Conservation (phyloP, 1,140 invertebrate species). For the Uloborus diversus region DNA sequence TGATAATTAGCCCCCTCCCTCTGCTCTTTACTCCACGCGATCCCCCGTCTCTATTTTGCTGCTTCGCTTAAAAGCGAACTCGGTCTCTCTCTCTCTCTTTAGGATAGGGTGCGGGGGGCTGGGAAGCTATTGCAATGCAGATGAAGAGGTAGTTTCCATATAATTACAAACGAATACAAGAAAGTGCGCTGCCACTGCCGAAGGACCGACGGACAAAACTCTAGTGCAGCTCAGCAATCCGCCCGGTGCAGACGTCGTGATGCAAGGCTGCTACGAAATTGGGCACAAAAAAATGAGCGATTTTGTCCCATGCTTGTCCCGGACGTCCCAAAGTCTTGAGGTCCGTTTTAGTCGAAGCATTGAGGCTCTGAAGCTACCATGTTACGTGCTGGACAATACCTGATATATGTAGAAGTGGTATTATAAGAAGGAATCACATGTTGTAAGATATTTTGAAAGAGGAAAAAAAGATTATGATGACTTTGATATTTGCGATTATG, state of each 20-base stretch:
- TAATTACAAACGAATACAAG: constrained; percentile 59
- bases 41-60: constrained; percentile 2
- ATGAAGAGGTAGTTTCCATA: constrained; percentile 58
- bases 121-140: constrained; percentile 56
- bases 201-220: constrained; percentile 34
- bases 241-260: constrained; percentile 33
- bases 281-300: background rate
- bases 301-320: too few species aligned
- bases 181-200: constrained; percentile 49
- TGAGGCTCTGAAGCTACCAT: too few species aligned
- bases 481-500: too few species aligned
- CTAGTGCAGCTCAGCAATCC: constrained; percentile 46
- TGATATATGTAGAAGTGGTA: too few species aligned
- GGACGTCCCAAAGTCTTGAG: too few species aligned
- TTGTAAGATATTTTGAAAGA: too few species aligned
- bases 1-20: constrained; percentile 54
- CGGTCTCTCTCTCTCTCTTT: constrained; percentile 22
- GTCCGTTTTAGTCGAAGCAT: too few species aligned
- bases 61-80: constrained; percentile 50
- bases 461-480: too few species aligned
- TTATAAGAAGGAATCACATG: too few species aligned
- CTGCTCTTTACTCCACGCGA: background rate
- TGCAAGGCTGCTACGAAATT: background rate
- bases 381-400: too few species aligned
- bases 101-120: background rate